phyloP scores from a whole-genome alignment of 2,888 invertebrate species.

The Brachyopa scutellaris region DNA sequence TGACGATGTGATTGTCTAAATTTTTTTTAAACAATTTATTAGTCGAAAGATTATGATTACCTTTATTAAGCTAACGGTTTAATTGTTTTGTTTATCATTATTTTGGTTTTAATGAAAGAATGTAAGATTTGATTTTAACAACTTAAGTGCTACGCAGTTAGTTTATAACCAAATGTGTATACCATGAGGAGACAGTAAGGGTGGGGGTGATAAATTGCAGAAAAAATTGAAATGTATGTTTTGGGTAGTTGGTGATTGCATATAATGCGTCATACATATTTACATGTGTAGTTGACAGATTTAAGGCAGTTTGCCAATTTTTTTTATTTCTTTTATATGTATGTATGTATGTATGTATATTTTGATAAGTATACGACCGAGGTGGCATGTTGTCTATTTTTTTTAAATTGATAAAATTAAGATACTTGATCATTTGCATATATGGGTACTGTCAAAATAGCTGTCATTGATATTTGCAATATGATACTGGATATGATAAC shows the following conservation, averaged over 20 bases:
- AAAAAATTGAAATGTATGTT: neutral
- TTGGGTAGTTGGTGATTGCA: neutral
- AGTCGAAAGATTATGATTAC: neutral
- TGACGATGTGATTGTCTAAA: neutral
- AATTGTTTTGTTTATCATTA: conserved; percentile 39
- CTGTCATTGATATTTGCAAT: too few species aligned
- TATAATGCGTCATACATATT: conserved; percentile 25
- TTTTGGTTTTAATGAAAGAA: neutral
- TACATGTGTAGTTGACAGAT: neutral
- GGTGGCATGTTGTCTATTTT: too few species aligned
- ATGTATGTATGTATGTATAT: too few species aligned
- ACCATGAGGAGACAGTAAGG: neutral
- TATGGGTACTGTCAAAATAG: too few species aligned
- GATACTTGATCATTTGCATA: too few species aligned
- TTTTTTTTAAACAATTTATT: neutral
- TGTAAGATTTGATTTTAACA: neutral
- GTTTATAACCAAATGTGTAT: neutral
- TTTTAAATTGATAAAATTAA: too few species aligned
- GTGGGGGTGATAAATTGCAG: neutral
- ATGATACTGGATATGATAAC: too few species aligned
- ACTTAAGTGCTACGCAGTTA: neutral
- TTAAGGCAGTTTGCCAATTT: conserved; percentile 7
- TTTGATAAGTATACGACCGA: too few species aligned
- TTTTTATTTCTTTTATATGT: too few species aligned
- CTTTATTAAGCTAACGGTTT: neutral